phyloP scores from a whole-genome alignment of 2,888 invertebrate species.

The Eilema sororculum region DNA sequence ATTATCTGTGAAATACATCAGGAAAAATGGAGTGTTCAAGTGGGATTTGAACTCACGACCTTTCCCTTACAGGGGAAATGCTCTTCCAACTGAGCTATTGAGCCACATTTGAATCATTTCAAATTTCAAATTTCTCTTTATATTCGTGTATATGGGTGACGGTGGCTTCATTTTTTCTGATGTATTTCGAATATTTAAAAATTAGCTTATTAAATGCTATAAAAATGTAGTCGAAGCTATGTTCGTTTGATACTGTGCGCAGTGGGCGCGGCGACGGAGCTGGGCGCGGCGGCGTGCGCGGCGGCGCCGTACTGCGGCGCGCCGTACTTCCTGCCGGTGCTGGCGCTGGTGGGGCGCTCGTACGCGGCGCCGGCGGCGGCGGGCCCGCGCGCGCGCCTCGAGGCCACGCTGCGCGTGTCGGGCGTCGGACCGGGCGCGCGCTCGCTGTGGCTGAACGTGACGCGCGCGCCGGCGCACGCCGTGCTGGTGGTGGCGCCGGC shows the following conservation, averaged over 20 bases:
- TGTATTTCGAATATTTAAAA: no score
- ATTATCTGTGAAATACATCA: no score
- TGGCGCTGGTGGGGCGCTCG: slow-evolving; percentile 88
- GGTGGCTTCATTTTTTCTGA: no score
- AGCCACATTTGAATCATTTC: no score
- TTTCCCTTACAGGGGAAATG: no score
- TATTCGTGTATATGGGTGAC: no score
- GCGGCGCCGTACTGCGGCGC: slow-evolving; percentile 91
- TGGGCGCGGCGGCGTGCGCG: slow-evolving; percentile 88
- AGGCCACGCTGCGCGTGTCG: slow-evolving; percentile 16
- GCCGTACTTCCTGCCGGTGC: slow-evolving; percentile 93
- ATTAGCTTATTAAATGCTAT: no score
- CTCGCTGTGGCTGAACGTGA: slow-evolving; percentile 26
- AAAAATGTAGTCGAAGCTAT: no score
- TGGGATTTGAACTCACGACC: no score
- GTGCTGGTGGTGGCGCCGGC: slow-evolving; percentile 74
- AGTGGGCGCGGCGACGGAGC: slow-evolving; percentile 81
- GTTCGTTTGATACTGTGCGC: neutral
- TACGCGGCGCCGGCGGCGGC: slow-evolving; percentile 86
- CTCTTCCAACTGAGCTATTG: no score
- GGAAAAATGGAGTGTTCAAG: no score
- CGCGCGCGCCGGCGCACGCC: slow-evolving; percentile 52
- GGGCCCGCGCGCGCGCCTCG: slow-evolving; percentile 66
- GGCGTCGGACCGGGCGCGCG: slow-evolving; percentile 12
- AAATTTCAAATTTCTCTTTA: no score